These are phyloP conservation scores for Elegia similella DNA, from an alignment of 2,888 invertebrate species.

Conservation along the genomic window DNA sequence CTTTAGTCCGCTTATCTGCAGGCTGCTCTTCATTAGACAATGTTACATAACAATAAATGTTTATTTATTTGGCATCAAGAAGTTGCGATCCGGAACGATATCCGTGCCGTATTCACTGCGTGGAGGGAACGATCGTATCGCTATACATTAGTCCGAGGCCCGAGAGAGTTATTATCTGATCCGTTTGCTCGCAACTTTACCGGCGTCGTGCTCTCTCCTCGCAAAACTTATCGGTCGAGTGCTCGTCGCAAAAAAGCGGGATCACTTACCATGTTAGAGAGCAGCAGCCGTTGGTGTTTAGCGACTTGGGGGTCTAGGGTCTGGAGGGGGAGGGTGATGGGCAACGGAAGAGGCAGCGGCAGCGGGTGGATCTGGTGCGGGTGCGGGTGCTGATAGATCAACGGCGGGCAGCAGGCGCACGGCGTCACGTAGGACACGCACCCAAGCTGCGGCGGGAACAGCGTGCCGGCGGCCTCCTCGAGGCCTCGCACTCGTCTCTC, in stretches of 20 bases:
- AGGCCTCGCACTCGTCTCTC: constrained; percentile 75
- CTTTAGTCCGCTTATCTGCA: constrained; percentile 44
- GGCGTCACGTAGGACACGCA: constrained; percentile 80
- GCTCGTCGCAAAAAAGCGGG: constrained; percentile 39
- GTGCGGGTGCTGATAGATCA: constrained; percentile 72
- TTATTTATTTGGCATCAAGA: constrained; percentile 52
- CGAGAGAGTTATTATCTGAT: constrained; percentile 66
- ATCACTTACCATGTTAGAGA: constrained; percentile 80
- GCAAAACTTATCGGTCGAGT: constrained; percentile 44
- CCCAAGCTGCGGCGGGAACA: constrained; percentile 81
- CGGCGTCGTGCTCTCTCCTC: constrained; percentile 42
- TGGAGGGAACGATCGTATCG: constrained; percentile 52
- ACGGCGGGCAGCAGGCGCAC: constrained; percentile 77
- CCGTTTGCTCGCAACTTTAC: constrained; percentile 56
- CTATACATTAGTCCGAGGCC: constrained; percentile 48
- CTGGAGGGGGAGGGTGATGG: constrained; percentile 74
- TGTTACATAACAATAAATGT: constrained; percentile 55
- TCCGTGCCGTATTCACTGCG: constrained; percentile 37
- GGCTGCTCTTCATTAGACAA: constrained; percentile 47
- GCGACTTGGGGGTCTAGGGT: constrained; percentile 74
- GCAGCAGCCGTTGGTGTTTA: constrained; percentile 78
- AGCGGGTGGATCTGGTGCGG: constrained; percentile 62
- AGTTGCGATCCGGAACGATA: constrained; percentile 43
- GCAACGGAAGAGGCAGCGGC: constrained; percentile 72
- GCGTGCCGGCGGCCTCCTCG: constrained; percentile 80